Evolutionary conservation across 2,888 invertebrate genomes (phyloP), one percentile per base, ranked within the genome.

Genomic region (Smittia sp.): DNA sequence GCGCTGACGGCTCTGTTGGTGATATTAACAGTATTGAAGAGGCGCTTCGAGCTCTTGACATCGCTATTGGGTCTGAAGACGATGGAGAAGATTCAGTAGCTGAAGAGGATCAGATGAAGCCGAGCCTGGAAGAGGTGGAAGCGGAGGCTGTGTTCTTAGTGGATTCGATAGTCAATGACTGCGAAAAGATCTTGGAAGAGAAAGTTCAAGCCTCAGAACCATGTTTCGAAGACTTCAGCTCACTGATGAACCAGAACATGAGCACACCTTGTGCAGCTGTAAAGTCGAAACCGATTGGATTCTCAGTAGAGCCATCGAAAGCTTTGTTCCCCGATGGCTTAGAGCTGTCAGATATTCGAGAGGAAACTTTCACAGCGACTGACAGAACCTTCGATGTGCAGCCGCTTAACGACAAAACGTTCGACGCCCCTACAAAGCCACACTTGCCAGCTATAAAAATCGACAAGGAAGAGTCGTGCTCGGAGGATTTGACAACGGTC

Each of bases 21-120:
- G 76, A 77, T 69, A 65, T 69, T 7, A 76, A 75, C 20, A 76
- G 76, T 54, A 75, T 77, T 54, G 77, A 77, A 74, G 77, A 77
- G 74, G 77, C 77, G 15, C 67, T 77, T 7, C 72, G 76, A 62
- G 76, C 73, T 18, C 22, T 77, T 6, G 77, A 77, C 69, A 74
- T 75, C 75, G 77, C 76, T 7, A 76, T 77, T 63, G 76, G 76
- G 13, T 76, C 75, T 41, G 76, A 75, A 58, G 73, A 75, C 41
- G 32, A 75, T 41, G 76, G 75, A 58, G 73, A 75, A 41, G 32
- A 75, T 6, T 41, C 73, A 54, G 74, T 69, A 32, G 74, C 74
- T 38, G 39, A 67, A 39, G 67, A 67, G 39, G 6, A 11, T 39
- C 15, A 73, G 11, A 63, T 65, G 73, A 58, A 41, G 15, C 24